Percentiles rank a stretch among this genome's conserved stretches.
Evolutionary conservation across 2,888 invertebrate species (phyloP).

Genomic region (Pharmacophagus antenor): DNA sequence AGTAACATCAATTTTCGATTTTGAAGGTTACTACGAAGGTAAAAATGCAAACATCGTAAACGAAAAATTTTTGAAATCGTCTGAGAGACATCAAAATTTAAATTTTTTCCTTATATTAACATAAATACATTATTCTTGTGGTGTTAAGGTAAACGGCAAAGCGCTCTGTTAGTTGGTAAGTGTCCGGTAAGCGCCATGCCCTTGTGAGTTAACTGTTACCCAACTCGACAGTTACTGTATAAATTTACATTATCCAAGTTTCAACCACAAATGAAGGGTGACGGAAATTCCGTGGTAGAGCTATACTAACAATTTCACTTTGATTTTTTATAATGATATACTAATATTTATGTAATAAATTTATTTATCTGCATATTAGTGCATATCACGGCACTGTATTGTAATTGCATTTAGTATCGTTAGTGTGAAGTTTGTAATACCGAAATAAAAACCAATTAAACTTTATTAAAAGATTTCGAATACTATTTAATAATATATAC

Average conservation of each 20-base stretch:
- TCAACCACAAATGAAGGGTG: not conserved
- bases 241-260: not conserved
- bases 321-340: too few species aligned
- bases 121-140: constrained; percentile 24
- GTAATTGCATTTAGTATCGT: too few species aligned
- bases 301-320: too few species aligned
- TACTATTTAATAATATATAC: too few species aligned
- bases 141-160: constrained; percentile 22
- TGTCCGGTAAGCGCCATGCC: constrained; percentile 35
- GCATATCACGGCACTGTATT: too few species aligned
- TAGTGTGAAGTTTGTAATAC: too few species aligned
- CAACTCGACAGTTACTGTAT: constrained; percentile 28
- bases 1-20: not conserved
- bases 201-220: constrained; percentile 41
- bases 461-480: too few species aligned
- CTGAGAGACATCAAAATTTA: constrained; percentile 16
- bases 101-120: constrained; percentile 17
- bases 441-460: too few species aligned
- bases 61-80: not conserved
- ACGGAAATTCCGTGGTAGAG: not conserved
- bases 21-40: constrained; percentile 11
- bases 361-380: too few species aligned
- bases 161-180: constrained; percentile 25
- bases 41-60: not conserved
- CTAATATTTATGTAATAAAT: too few species aligned